These are phyloP conservation scores for Puffinus mauretanicus DNA, from an alignment of 2,113 vertebrate species.

Conservation along the genomic window DNA sequence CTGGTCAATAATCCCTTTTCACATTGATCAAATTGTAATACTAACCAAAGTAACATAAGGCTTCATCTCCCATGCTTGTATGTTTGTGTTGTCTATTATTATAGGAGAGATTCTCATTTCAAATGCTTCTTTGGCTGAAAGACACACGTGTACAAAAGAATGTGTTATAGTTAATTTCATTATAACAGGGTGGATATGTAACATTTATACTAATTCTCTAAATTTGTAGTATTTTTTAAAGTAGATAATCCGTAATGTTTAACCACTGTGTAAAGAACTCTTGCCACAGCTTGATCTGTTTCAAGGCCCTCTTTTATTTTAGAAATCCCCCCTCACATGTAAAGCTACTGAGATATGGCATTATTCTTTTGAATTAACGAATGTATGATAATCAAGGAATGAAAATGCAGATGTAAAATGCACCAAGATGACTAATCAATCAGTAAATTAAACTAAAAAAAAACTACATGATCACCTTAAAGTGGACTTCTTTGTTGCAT, in stretches of 20 bases:
- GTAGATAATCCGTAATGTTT: neutral
- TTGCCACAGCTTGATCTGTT: neutral
- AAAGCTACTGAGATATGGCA: neutral
- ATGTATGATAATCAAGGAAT: neutral
- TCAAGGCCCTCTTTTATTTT: neutral
- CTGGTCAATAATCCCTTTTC: neutral
- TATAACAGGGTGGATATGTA: neutral
- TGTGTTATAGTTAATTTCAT: neutral
- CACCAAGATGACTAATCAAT: constrained; percentile 13
- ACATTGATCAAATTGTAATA: constrained; percentile 17
- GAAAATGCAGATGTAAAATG: constrained; percentile 31
- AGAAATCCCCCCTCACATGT: neutral
- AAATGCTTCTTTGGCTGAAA: constrained; percentile 91
- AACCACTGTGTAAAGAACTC: neutral
- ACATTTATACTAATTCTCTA: neutral
- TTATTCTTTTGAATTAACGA: neutral
- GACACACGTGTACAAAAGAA: constrained; percentile 31
- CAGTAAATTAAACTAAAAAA: constrained; percentile 36
- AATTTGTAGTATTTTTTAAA: neutral
- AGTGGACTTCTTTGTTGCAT: constrained; percentile 61
- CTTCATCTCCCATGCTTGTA: constrained; percentile 98
- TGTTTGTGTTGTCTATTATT: constrained; percentile 98
- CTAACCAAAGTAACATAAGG: constrained; percentile 93
- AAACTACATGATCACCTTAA: constrained; percentile 49
- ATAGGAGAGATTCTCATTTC: constrained; percentile 85